phyloP scores from a whole-genome alignment of 2,797 vertebrate genomes.

The Acestrorhynchus altus region DNA sequence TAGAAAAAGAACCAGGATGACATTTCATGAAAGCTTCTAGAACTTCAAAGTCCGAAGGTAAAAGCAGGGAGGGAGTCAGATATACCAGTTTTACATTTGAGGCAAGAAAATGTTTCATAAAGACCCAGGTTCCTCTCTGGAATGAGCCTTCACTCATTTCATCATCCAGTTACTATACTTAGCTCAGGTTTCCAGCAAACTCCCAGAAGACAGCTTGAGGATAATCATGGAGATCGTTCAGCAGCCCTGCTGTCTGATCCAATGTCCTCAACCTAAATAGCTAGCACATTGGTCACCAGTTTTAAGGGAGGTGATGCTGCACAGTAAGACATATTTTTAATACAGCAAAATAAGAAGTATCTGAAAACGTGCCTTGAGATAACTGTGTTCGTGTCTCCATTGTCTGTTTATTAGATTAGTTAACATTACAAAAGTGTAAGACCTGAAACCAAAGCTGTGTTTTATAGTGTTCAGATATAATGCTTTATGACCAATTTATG shows the following conservation, averaged over 20 bases:
- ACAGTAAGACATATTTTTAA: too few species aligned
- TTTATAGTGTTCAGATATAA: too few species aligned
- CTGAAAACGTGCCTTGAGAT: too few species aligned
- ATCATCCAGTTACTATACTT: conserved; percentile 33
- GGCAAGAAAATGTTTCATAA: background rate
- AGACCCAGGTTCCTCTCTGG: background rate
- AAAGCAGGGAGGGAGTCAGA: background rate
- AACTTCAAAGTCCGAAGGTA: too few species aligned
- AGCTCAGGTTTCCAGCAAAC: conserved; percentile 28
- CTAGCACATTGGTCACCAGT: background rate
- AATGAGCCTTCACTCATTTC: background rate
- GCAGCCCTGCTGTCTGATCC: conserved; percentile 31
- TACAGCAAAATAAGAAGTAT: too few species aligned
- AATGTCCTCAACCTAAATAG: conserved; percentile 58
- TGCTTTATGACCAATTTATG: too few species aligned
- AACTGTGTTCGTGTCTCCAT: too few species aligned
- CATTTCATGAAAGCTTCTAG: background rate
- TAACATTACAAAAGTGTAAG: too few species aligned
- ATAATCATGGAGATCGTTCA: conserved; percentile 9
- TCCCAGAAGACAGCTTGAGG: conserved; percentile 7
- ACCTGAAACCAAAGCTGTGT: too few species aligned
- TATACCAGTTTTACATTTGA: background rate
- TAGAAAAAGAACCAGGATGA: background rate
- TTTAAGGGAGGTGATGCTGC: background rate
- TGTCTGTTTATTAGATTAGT: too few species aligned